Base-by-base conservation (phyloP, 2,888 invertebrate species). In the Sesia apiformis region DNA sequence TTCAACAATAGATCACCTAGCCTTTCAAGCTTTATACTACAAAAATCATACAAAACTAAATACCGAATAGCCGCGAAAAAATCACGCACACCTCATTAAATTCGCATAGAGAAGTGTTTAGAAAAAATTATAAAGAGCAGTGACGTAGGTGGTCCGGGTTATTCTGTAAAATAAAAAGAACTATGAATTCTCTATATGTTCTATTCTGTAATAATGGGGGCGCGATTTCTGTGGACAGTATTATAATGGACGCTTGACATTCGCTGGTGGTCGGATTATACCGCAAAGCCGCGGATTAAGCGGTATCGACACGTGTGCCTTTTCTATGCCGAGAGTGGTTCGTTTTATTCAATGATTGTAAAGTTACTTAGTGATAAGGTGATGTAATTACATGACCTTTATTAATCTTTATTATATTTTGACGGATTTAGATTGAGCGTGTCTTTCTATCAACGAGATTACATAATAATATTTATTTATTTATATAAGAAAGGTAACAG, bases 61-160 rank as follows among this genome's bases (percentile, higher is more conserved):
- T 73, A 66, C 70, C 64, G 67, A 55, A 67, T 78, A 84, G 78
- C 74, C 76, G 70, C 70, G 77, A 74, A 85, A 81, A 81, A 84
- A 82, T 83, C 88, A 88, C 88, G 87, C 79, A 73, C 79, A 81
- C 72, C 67, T 82, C 84, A 85, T 88, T 87, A 85, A 76, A 79
- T 83, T 82, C 79, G 70, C 74, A 77, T 74, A 65, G 63, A 74
- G 71, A 72, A 74, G 63, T 69, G 67, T 66, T 65, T 72, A 70
- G 75, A 77, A 78, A 76, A 65, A 56, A 43, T 46, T 58, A 55
- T 54, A 51, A 60, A 60, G 59, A 62, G 64, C 63, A 63, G 65
- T 71, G 61, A 74, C 78, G 82, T 83, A 76, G 88, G 88, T 88
- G 88, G 88, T 88, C 88, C 67, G 63, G 76, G 81, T 80, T 81